Evolutionary conservation across 2,888 invertebrate species (phyloP), one percentile per base, ranked within the genome.

Genomic region (Ennomos quercinarius): DNA sequence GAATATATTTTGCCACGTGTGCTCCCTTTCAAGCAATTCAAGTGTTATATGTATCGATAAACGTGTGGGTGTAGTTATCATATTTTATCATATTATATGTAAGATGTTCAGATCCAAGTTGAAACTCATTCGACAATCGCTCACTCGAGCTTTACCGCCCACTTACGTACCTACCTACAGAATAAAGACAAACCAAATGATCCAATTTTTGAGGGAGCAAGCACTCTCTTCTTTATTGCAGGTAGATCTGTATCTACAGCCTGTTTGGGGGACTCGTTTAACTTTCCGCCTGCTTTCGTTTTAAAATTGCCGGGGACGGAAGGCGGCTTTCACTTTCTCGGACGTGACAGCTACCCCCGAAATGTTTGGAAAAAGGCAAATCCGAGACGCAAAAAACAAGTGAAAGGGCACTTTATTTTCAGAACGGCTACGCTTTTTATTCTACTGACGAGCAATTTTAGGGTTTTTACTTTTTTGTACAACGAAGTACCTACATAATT

Each of bases 261-360:
- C 47, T 49, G 44, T 62, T 63, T 58, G 49, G 42, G 54, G 51
- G 60, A 51, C 50, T 48, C 60, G 57, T 64, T 68, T 62, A 64
- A 66, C 60, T 64, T 64, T 57, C 59, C 63, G 61, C 61, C 39
- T 49, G 59, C 51, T 70, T 67, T 67, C 47, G 44, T 61, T 68
- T 63, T 61, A 57, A 66, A 66, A 60, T 64, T 50, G 37, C 45
- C 37, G 12, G 36, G 48, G 12, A 47, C 43, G 53, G 45, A 58
- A 63, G 53, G 51, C 41, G 52, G 49, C 44, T 52, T 49, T 55
- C 54, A 57, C 61, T 63, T 61, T 64, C 55, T 61, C 54, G 57
- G 61, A 59, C 59, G 66, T 64, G 63, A 68, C 62, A 64, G 57
- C 57, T 54, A 64, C 57, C 44, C 57, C 59, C 44, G 12, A 61